These are phyloP conservation scores for Takifugu ocellatus DNA, from an alignment of 2,797 vertebrate species.

Conservation along the genomic window DNA sequence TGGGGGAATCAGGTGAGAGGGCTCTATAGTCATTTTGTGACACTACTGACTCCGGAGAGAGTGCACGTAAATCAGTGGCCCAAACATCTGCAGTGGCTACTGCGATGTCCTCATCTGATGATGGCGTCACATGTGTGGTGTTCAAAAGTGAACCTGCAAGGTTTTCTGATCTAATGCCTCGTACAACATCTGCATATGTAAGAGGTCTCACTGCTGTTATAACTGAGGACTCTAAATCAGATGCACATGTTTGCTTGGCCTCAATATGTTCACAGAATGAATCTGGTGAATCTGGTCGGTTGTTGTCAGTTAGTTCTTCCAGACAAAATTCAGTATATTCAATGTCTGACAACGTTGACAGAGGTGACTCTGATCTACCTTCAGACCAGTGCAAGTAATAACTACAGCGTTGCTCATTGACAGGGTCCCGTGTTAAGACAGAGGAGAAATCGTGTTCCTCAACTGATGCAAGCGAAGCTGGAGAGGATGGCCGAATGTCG, in stretches of 20 bases:
- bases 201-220: not conserved
- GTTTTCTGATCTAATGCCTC: not conserved
- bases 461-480: not conserved
- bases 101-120: no score
- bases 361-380: not conserved
- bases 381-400: conserved; percentile 1
- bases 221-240: no score
- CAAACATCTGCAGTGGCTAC: not conserved
- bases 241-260: not conserved
- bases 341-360: conserved; percentile 12
- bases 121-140: not conserved
- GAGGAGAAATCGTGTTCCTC: not conserved
- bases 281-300: conserved; percentile 16
- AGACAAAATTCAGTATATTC: conserved; percentile 4
- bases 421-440: not conserved
- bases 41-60: conserved; percentile 8
- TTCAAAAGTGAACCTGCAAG: no score
- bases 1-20: conserved; percentile 16
- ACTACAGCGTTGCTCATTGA: not conserved
- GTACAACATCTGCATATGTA: conserved; percentile 16
- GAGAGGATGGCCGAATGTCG: no score
- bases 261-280: not conserved
- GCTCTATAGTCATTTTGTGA: conserved; percentile 10
- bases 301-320: conserved; percentile 1
- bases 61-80: accelerated